Percentiles rank a stretch among this genome's conserved stretches.
Evolutionary conservation across 53 echinoderm and acorn worm species (phyloP).

Genomic region (Holothuria scabra): DNA sequence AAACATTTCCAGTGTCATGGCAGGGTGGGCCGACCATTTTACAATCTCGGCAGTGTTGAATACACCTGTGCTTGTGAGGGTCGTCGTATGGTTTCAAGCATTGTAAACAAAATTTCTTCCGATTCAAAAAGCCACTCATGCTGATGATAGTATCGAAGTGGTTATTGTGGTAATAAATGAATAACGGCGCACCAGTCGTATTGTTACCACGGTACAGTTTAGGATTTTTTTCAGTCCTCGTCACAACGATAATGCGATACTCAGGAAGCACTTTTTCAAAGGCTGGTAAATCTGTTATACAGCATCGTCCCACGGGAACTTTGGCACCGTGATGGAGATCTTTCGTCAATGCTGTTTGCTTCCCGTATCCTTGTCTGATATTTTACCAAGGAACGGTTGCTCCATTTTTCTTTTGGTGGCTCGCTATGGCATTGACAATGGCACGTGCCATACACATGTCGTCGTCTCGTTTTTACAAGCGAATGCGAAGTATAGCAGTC

Average conservation of each 20-base stretch:
- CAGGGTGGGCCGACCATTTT: no score
- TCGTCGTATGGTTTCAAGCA: conserved; percentile 54
- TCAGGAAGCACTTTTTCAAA: background rate
- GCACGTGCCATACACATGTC: conserved; percentile 33
- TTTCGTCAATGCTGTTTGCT: conserved; percentile 15
- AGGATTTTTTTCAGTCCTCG: background rate
- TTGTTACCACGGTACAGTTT: conserved; percentile 6
- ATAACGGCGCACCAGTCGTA: background rate
- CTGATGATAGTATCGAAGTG: conserved; percentile 19
- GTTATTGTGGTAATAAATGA: background rate
- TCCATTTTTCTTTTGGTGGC: background rate
- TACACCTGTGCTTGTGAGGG: background rate
- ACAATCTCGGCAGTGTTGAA: no score
- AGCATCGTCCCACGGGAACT: background rate
- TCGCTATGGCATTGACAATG: conserved; percentile 6
- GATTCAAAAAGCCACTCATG: conserved; percentile 53
- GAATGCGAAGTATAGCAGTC: no score
- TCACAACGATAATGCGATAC: background rate
- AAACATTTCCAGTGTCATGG: no score
- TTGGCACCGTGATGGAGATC: conserved; percentile 7
- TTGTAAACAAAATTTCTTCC: conserved; percentile 45
- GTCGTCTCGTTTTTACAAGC: background rate
- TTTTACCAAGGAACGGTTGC: background rate
- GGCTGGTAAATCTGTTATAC: background rate
- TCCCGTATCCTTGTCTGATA: background rate